Evolutionary conservation across 2,888 invertebrate species (phyloP).

Genomic region (Apeira syringaria): DNA sequence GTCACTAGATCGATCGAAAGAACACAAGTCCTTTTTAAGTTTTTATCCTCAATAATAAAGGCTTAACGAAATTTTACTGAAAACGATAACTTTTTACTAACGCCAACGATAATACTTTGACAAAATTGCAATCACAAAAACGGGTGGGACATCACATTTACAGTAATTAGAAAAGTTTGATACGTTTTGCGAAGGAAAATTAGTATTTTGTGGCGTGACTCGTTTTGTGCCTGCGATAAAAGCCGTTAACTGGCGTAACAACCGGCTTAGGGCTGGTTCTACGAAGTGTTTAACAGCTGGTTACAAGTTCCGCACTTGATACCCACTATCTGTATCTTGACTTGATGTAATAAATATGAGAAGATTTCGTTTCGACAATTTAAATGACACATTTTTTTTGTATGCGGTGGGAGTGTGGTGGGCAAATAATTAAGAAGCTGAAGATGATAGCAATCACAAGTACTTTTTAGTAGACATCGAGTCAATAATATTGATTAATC

Average conservation of each 20-base stretch:
- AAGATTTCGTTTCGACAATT: too few relatives aligned
- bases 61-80: constrained; percentile 18
- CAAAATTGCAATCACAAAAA: constrained; percentile 60
- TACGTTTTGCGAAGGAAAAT: constrained; percentile 71
- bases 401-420: too few relatives aligned
- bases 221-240: constrained; percentile 61
- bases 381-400: too few relatives aligned
- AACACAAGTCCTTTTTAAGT: not conserved
- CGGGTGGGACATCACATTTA: constrained; percentile 63
- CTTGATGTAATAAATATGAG: too few relatives aligned
- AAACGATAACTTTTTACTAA: constrained; percentile 36
- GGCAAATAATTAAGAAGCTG: too few relatives aligned
- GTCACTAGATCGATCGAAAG: too few relatives aligned
- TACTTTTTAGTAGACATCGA: too few relatives aligned
- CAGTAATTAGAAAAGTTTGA: constrained; percentile 77
- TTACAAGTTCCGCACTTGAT: too few relatives aligned
- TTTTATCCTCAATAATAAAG: constrained; percentile 11
- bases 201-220: constrained; percentile 75
- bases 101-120: constrained; percentile 41
- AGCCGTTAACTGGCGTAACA: constrained; percentile 55
- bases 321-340: too few relatives aligned
- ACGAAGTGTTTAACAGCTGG: constrained; percentile 1
- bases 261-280: constrained; percentile 35
- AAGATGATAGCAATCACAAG: too few relatives aligned
- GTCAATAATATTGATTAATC: too few relatives aligned